Evolutionary conservation across 2,113 vertebrate genomes (phyloP).

Genomic region (Bos javanicus): DNA sequence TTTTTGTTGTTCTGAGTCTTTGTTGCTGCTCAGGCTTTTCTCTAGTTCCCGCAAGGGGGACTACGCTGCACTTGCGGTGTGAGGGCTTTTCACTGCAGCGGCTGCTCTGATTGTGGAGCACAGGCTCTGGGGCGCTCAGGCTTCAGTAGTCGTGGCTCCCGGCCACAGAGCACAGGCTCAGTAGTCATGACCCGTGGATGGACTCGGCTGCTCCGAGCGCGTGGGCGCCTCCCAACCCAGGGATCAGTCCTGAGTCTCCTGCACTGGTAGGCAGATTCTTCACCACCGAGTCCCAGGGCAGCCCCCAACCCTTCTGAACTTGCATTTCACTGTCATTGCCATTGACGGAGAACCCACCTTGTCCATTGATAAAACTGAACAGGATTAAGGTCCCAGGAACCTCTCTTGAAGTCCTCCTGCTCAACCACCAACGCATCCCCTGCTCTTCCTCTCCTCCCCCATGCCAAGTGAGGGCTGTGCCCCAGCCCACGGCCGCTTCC

Average conservation of each 20-base stretch:
- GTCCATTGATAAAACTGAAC: background rate
- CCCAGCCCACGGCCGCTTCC: background rate
- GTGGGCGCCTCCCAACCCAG: fast-evolving
- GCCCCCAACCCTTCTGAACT: background rate
- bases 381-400: background rate
- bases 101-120: background rate
- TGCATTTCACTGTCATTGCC: background rate
- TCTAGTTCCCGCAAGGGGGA: background rate
- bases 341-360: background rate
- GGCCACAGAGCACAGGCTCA: background rate
- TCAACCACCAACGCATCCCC: background rate
- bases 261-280: background rate
- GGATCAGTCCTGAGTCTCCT: fast-evolving
- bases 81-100: fast-evolving
- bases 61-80: fast-evolving
- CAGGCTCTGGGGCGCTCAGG: background rate
- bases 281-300: background rate
- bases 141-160: background rate
- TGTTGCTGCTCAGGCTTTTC: background rate
- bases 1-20: background rate
- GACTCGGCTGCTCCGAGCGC: background rate
- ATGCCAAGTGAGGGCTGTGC: too few species aligned
- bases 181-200: background rate
- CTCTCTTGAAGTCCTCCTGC: background rate
- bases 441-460: background rate